phyloP scores from a whole-genome alignment of 2,797 vertebrate genomes.

The Clarias platycephalus region DNA sequence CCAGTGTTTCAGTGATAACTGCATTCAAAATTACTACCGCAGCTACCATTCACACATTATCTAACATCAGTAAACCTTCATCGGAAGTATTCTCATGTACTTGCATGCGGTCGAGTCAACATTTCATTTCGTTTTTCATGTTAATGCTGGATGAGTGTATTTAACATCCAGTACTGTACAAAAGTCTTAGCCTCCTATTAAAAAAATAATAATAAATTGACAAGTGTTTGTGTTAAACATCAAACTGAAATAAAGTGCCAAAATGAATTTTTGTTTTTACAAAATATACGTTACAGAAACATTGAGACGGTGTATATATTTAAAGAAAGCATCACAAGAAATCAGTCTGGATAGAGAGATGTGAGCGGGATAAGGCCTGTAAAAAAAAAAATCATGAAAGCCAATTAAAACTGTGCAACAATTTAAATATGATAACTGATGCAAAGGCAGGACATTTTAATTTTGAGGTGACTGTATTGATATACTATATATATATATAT shows the following conservation, averaged over 20 bases:
- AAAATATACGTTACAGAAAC: not conserved
- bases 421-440: not conserved
- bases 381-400: not conserved
- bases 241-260: not conserved
- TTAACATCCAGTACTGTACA: conserved; percentile 5
- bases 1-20: not conserved
- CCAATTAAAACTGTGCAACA: not conserved
- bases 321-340: not conserved
- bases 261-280: not conserved
- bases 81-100: not conserved
- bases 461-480: not conserved
- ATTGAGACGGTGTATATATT: not conserved
- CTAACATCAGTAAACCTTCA: not conserved
- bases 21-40: not conserved
- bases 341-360: not conserved
- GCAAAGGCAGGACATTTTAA: not conserved
- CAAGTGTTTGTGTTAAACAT: not conserved
- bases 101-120: not conserved
- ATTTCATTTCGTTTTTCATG: not conserved
- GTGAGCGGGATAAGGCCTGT: not conserved
- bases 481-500: too few species aligned
- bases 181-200: not conserved
- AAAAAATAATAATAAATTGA: not conserved
- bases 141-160: not conserved
- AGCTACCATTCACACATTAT: not conserved